phyloP scores from a whole-genome alignment of 64 coral and sea anemone genomes.

The Pocillopora damicornis region DNA sequence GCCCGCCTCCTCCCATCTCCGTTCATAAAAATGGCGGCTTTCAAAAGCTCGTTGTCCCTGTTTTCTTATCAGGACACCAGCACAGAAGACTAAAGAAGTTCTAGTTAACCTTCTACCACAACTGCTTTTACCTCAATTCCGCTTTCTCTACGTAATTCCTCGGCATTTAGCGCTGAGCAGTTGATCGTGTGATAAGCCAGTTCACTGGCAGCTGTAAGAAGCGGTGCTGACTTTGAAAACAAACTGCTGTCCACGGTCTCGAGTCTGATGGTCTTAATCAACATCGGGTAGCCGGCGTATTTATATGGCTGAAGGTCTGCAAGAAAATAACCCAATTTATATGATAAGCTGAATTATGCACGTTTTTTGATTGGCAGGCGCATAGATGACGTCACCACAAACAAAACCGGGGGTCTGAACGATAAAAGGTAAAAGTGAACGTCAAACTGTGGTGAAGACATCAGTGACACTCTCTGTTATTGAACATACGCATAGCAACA shows the following conservation, averaged over 20 bases:
- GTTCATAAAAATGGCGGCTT: too few species aligned
- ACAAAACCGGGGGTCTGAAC: too few species aligned
- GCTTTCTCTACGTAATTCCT: slow-evolving; percentile 90
- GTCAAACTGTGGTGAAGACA: too few species aligned
- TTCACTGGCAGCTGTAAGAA: slow-evolving; percentile 86
- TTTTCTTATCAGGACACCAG: neutral
- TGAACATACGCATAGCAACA: too few species aligned
- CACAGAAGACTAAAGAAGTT: neutral
- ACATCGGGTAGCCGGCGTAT: slow-evolving; percentile 97
- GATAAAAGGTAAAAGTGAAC: too few species aligned
- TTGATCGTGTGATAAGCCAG: slow-evolving; percentile 95
- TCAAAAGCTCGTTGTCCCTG: neutral
- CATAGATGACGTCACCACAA: too few species aligned
- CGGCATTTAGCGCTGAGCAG: slow-evolving; percentile 92
- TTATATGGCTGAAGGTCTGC: slow-evolving; percentile 95
- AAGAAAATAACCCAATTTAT: neutral
- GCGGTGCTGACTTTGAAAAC: slow-evolving; percentile 84
- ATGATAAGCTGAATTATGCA: neutral
- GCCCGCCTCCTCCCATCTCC: too few species aligned
- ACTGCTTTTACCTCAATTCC: slow-evolving; percentile 80
- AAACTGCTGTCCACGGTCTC: slow-evolving; percentile 64
- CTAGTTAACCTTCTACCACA: too few species aligned
- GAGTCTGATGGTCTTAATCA: slow-evolving; percentile 92
- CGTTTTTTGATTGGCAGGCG: neutral
- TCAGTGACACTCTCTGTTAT: too few species aligned